phyloP scores from a whole-genome alignment of 2,113 vertebrate species.

The Tamias sibiricus region DNA sequence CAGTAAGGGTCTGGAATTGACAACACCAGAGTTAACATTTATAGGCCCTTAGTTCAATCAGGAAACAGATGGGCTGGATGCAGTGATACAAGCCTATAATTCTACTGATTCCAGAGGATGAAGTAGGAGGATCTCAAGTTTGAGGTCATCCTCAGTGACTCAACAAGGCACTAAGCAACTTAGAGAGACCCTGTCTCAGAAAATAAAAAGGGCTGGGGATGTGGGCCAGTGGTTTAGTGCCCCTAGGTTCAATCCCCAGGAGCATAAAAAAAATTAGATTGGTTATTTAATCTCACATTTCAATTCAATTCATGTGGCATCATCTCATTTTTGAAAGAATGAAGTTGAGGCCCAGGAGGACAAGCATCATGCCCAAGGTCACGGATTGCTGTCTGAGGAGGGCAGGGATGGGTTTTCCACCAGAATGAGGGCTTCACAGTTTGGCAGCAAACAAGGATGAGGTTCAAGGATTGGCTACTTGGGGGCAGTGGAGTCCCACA shows the following conservation, averaged over 20 bases:
- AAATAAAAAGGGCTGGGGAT: too few relatives aligned
- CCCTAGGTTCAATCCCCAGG: too few relatives aligned
- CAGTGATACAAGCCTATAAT: too few relatives aligned
- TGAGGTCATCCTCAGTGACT: too few relatives aligned
- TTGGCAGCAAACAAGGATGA: not conserved
- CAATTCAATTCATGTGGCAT: not conserved
- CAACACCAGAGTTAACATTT: not conserved
- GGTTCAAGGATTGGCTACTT: slow-evolving; percentile 52
- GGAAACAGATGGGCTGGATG: not conserved
- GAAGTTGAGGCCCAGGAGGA: not conserved
- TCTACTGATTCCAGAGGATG: too few relatives aligned
- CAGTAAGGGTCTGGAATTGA: not conserved
- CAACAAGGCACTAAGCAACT: too few relatives aligned
- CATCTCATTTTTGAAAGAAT: not conserved
- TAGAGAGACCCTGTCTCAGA: too few relatives aligned
- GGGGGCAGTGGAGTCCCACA: slow-evolving; percentile 65
- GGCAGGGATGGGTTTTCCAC: too few relatives aligned
- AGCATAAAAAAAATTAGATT: too few relatives aligned
- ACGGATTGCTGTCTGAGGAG: not conserved
- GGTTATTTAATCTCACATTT: slow-evolving; percentile 7
- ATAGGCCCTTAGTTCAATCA: not conserved
- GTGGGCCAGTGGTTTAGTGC: too few relatives aligned
- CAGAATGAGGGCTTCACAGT: not conserved
- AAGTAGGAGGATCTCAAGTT: too few relatives aligned
- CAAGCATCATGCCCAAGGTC: not conserved